These are phyloP conservation scores for Oligia latruncula DNA, from an alignment of 2,888 invertebrate genomes.

Conservation along the genomic window DNA sequence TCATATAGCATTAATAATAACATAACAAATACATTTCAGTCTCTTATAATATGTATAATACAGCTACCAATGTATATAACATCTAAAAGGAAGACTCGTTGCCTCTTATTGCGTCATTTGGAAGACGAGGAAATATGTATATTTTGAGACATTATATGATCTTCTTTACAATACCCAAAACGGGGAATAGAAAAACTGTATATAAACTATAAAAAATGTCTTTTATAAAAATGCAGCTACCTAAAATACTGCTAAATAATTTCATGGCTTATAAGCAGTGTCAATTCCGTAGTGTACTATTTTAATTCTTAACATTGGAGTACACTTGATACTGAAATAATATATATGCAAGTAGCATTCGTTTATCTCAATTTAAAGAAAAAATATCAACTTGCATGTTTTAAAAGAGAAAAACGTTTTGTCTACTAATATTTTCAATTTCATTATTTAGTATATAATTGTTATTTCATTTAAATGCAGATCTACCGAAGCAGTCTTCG, in stretches of 20 bases:
- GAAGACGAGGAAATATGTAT: conserved; percentile 48
- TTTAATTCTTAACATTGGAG: background rate
- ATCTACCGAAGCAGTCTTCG: conserved; percentile 19
- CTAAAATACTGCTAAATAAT: conserved; percentile 9
- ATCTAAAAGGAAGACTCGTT: conserved; percentile 59
- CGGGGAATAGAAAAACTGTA: conserved; percentile 1
- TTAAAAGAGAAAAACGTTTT: too few relatives aligned
- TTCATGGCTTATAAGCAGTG: background rate
- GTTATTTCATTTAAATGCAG: conserved; percentile 28
- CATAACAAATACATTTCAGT: conserved; percentile 64
- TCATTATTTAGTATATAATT: background rate
- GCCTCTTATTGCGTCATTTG: conserved; percentile 46
- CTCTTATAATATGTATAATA: conserved; percentile 63
- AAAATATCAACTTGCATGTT: background rate
- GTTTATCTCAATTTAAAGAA: background rate
- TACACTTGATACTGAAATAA: background rate
- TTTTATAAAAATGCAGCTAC: conserved; percentile 22
- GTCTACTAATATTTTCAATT: background rate
- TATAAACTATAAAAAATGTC: conserved; percentile 13
- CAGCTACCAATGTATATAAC: conserved; percentile 57
- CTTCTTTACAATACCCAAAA: conserved; percentile 21
- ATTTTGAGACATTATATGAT: conserved; percentile 11
- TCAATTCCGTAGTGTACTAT: background rate
- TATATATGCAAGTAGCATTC: background rate
- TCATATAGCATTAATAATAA: conserved; percentile 39